Percentiles rank a stretch among this genome's conserved stretches.
Conservation (phyloP, 2,888 invertebrate species). For the Hololepta plana region DNA sequence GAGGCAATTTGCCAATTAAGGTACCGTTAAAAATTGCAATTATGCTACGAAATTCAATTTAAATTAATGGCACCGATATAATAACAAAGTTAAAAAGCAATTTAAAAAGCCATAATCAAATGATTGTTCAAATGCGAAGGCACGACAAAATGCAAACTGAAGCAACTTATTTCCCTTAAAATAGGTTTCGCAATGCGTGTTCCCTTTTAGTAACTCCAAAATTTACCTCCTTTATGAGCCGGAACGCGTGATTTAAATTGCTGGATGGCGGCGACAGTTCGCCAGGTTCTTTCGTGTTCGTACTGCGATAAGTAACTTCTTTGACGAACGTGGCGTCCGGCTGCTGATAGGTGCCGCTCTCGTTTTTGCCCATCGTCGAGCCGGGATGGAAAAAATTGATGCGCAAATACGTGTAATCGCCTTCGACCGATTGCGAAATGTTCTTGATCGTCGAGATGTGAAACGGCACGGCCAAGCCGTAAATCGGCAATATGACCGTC, state of each 20-base stretch:
- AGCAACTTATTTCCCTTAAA: no score
- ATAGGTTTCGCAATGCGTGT: no score
- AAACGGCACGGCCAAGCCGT: constrained; percentile 91
- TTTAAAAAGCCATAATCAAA: no score
- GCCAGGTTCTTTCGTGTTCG: constrained; percentile 94
- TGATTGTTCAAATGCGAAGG: no score
- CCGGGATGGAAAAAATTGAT: constrained; percentile 99
- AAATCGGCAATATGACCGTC: constrained; percentile 94
- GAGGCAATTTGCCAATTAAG: no score
- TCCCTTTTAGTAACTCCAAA: no score
- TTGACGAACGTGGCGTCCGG: constrained; percentile 96
- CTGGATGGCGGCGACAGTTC: constrained; percentile 86
- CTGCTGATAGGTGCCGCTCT: constrained; percentile 78
- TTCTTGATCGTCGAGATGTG: constrained; percentile 99
- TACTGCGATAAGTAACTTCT: constrained; percentile 96
- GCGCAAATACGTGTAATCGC: constrained; percentile 94
- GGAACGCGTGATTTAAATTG: constrained; percentile 90
- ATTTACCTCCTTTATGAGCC: constrained; percentile 77
- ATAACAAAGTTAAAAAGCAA: constrained; percentile 2
- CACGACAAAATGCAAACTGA: no score
- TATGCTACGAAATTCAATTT: not conserved
- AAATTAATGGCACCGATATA: not conserved
- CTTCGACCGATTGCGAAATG: constrained; percentile 95
- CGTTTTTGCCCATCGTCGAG: constrained; percentile 85
- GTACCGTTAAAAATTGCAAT: not conserved